Evolutionary conservation across 1,140 invertebrate species (phyloP).

Genomic region (Streblospio benedicti): DNA sequence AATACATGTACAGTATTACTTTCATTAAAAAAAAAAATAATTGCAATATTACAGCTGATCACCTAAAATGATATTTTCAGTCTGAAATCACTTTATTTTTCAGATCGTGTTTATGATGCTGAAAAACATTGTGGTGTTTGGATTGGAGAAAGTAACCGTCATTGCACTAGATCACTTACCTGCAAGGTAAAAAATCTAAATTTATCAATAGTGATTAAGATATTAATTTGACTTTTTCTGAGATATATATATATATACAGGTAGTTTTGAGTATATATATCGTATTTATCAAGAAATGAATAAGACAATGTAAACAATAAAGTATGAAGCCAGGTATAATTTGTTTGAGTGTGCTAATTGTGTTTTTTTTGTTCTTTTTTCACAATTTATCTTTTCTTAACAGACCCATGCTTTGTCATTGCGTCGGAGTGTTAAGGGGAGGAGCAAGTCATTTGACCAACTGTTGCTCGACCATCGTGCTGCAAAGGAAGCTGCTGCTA

Average conservation of each 20-base stretch:
- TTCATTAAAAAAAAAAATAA: too few species aligned
- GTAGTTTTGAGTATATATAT: background rate
- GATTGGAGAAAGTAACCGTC: conserved; percentile 59
- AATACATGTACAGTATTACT: too few species aligned
- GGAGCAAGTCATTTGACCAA: conserved; percentile 69
- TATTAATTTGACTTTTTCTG: background rate
- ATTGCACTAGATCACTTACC: conserved; percentile 70
- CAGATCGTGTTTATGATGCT: conserved; percentile 64
- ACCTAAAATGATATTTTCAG: too few species aligned
- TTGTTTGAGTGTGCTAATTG: background rate
- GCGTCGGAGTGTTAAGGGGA: conserved; percentile 61
- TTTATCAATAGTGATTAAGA: background rate
- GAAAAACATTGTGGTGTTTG: conserved; percentile 72
- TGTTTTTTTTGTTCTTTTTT: too few species aligned
- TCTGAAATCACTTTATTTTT: too few species aligned
- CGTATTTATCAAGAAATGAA: background rate
- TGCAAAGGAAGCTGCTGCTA: conserved; percentile 39
- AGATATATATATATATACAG: background rate
- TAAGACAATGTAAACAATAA: background rate
- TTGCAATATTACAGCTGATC: too few species aligned
- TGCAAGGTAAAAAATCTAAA: conserved; percentile 54
- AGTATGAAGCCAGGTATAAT: background rate
- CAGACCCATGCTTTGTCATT: conserved; percentile 66
- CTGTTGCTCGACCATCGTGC: conserved; percentile 67
- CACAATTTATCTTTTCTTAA: conserved; percentile 17